Percentiles rank a stretch among this genome's conserved stretches.
phyloP scores from a whole-genome alignment of 2,888 invertebrate genomes.

The Phaonia tiefii region DNA sequence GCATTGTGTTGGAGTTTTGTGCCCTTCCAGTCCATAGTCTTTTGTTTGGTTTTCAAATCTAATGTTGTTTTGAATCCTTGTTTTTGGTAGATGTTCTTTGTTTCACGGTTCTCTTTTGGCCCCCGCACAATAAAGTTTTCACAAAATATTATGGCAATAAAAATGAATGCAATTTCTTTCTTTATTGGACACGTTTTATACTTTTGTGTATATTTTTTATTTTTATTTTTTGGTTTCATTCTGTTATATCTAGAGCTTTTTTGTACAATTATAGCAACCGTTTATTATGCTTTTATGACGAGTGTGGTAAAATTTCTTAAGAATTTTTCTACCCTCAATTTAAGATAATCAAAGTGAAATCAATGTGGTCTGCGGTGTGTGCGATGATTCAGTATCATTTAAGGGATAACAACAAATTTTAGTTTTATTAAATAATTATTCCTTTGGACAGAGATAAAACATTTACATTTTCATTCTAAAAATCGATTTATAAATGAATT shows the following conservation, averaged over 20 bases:
- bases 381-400: not conserved
- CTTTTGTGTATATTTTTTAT: not conserved
- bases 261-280: conserved; percentile 58
- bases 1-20: not conserved
- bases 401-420: not conserved
- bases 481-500: too few relatives aligned
- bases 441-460: too few relatives aligned
- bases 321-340: conserved; percentile 31
- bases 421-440: not conserved
- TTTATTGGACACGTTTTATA: not conserved
- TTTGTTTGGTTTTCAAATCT: too few relatives aligned
- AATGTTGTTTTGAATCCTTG: too few relatives aligned
- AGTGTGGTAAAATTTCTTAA: conserved; percentile 55
- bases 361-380: too few relatives aligned
- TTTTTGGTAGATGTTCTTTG: not conserved
- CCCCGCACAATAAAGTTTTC: not conserved
- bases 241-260: not conserved
- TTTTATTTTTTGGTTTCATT: not conserved
- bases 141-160: conserved; percentile 6
- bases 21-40: too few relatives aligned
- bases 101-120: not conserved
- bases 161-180: conserved; percentile 15
- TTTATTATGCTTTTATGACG: conserved; percentile 65
- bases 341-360: too few relatives aligned
- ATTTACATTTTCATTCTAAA: too few relatives aligned